Evolutionary conservation across 2,888 invertebrate species (phyloP).

Genomic region (Andrena hattorfiana): DNA sequence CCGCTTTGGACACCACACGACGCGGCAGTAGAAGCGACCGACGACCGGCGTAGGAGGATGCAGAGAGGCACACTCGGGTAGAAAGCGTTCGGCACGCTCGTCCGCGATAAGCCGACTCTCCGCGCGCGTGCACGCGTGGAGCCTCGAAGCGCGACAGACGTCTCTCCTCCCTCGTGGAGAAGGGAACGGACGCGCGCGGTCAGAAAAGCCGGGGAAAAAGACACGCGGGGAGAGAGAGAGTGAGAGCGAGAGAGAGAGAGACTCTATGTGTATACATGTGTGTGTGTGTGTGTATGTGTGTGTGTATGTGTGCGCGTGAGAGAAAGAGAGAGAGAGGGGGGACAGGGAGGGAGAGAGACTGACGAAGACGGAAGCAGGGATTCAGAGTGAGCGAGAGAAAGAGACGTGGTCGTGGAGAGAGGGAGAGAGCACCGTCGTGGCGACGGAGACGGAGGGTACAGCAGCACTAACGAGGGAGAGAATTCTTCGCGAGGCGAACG

Average conservation of each 20-base stretch:
- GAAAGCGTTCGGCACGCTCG: constrained; percentile 64
- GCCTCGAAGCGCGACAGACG: constrained; percentile 68
- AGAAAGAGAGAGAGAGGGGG: constrained; percentile 21
- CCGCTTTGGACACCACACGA: neutral
- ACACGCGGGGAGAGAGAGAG: constrained; percentile 59
- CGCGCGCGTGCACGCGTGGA: constrained; percentile 70
- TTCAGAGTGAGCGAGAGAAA: neutral
- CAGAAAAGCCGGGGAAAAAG: constrained; percentile 69
- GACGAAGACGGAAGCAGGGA: neutral
- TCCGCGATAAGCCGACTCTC: constrained; percentile 69
- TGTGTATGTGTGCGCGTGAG: constrained; percentile 15
- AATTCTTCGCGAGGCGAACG: constrained; percentile 49
- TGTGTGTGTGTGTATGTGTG: neutral
- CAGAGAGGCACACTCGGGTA: constrained; percentile 49
- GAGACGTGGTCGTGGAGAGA: neutral
- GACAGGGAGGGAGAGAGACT: constrained; percentile 6
- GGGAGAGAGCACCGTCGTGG: constrained; percentile 42
- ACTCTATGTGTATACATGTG: neutral
- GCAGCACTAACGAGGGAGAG: constrained; percentile 64
- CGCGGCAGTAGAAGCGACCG: neutral
- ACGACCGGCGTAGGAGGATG: constrained; percentile 52
- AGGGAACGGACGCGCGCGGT: constrained; percentile 68
- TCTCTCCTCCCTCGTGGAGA: constrained; percentile 69
- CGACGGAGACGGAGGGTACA: constrained; percentile 32
- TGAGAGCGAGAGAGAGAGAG: constrained; percentile 14